Base-by-base conservation (phyloP, 2,888 invertebrate species). In the Eristalis tenax region DNA sequence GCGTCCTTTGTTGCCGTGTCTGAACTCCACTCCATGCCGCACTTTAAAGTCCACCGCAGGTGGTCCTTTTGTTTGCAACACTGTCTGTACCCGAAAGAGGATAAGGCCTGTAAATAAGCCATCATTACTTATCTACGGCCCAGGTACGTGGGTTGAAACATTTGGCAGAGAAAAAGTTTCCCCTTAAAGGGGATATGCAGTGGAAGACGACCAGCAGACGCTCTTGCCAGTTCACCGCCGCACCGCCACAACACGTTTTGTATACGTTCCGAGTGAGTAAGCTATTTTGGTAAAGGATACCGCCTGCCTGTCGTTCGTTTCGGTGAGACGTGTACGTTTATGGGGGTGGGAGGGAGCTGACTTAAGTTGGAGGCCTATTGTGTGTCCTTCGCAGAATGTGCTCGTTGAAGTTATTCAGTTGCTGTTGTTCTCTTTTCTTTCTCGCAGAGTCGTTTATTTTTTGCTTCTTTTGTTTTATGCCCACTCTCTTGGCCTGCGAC, bases 91-190 rank as follows among this genome's bases (percentile, higher is more conserved):
- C 6, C n/a, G 0, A 18, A 18, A 50, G 50, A 18, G 18, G 50
- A 50, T 50, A 18, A 32, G 56, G 26, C 69, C 56, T 57, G 69
- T 69, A 70, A 70, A 70, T 70, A 70, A 59, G 59, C 26, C 70
- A 70, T 70, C 70, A 57, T 70, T 70, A 70, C 38, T 59, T 70
- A 59, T 26, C 70, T 38, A 38, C 15, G 38, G 59, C 50, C 15
- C 65, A 66, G 22, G 35, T 5, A 18, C 13, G 11, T 22, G 57
- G 38, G 38, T n/a, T 70, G 38, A 70, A 70, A 63, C 50, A 63
- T 73, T 63, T 73, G 73, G 15, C 73, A 73, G 73, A 32, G 63
- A 15, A 63, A 63, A 61, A 63, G 40, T 40, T n/a, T 8, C 18
- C 43, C 28, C 43, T 63, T n/a, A 64, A 64, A 11, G 38, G 32